Percentiles rank a stretch among this genome's conserved stretches.
phyloP scores from a whole-genome alignment of 2,888 invertebrate genomes.

The Amphimallon solstitiale region DNA sequence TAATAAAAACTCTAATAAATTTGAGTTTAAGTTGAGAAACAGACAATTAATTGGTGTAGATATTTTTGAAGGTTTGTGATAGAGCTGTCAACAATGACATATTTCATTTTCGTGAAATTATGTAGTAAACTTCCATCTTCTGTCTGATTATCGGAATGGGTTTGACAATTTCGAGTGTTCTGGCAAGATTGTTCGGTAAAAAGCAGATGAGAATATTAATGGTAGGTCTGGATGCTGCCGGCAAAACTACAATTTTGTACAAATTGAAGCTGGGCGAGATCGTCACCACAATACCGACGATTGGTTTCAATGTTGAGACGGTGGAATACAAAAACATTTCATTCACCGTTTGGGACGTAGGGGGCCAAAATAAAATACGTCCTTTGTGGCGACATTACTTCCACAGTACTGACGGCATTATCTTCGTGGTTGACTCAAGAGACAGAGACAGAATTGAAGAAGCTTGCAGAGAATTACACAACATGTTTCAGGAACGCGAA shows the following conservation, averaged over 20 bases:
- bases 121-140: neutral
- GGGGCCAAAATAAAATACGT: slow-evolving; percentile 98
- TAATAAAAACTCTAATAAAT: too few relatives aligned
- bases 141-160: slow-evolving; percentile 73
- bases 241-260: slow-evolving; percentile 97
- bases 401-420: slow-evolving; percentile 96
- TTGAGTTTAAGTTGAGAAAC: too few relatives aligned
- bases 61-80: too few relatives aligned
- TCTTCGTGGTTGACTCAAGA: slow-evolving; percentile 98
- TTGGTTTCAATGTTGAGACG: slow-evolving; percentile 97
- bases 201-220: slow-evolving; percentile 97
- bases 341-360: slow-evolving; percentile 99
- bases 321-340: slow-evolving; percentile 99
- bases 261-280: slow-evolving; percentile 98
- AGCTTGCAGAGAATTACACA: slow-evolving; percentile 89
- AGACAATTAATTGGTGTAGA: too few relatives aligned
- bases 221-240: slow-evolving; percentile 98
- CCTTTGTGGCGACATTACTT: slow-evolving; percentile 99
- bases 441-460: slow-evolving; percentile 94
- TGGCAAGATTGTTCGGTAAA: slow-evolving; percentile 94
- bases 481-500: slow-evolving; percentile 95
- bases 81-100: too few relatives aligned
- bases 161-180: slow-evolving; percentile 90
- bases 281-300: slow-evolving; percentile 98
- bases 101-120: neutral